These are phyloP conservation scores for Chloropsis cyanopogon DNA, from an alignment of 2,113 vertebrate genomes.

Conservation along the genomic window DNA sequence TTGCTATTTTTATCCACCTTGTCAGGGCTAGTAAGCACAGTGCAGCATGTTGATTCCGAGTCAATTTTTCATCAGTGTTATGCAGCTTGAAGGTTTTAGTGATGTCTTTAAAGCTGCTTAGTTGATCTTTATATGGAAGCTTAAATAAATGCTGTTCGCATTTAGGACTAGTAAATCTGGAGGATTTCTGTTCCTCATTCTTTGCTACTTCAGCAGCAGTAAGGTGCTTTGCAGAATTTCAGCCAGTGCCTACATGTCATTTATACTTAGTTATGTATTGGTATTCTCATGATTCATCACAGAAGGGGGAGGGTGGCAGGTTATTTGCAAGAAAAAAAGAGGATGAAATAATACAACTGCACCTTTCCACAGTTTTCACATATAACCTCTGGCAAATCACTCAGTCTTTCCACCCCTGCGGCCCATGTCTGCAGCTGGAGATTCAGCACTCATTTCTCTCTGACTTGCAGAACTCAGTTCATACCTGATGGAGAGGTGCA, in stretches of 20 bases:
- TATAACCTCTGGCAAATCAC: background rate
- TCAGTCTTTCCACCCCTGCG: background rate
- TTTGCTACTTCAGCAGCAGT: background rate
- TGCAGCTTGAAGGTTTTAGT: constrained; percentile 48
- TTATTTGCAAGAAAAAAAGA: background rate
- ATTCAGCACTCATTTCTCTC: background rate
- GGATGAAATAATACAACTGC: background rate
- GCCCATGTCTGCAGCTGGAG: background rate
- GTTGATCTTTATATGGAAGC: constrained; percentile 36
- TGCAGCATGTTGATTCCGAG: background rate
- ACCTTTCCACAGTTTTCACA: background rate
- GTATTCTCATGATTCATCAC: background rate
- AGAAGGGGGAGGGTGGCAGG: background rate
- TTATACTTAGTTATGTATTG: background rate
- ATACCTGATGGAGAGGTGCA: background rate
- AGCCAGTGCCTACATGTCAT: background rate
- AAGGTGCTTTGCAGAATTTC: constrained; percentile 32
- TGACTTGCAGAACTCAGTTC: background rate
- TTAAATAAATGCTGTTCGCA: constrained; percentile 38
- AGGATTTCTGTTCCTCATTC: constrained; percentile 33
- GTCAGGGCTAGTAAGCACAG: constrained; percentile 26
- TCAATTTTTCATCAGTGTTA: constrained; percentile 48
- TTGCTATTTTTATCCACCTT: constrained; percentile 56
- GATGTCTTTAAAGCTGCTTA: constrained; percentile 56
- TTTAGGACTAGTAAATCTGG: constrained; percentile 1